Conservation (phyloP, 2,113 vertebrate genomes). For the Tympanuchus pallidicinctus region DNA sequence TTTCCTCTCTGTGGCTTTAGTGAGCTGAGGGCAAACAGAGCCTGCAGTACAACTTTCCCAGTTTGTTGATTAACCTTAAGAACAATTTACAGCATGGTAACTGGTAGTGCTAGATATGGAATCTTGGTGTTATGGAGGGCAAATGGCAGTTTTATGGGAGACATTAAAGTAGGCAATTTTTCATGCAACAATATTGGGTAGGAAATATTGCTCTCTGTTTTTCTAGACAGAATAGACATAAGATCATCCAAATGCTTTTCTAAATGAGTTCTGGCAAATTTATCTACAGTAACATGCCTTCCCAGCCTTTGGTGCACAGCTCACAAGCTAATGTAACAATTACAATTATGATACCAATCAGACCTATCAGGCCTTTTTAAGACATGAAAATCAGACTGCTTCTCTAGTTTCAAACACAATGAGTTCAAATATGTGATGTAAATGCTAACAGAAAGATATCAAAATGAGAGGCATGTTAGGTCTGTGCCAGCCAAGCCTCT, state of each 20-base stretch:
- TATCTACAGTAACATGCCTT: background rate
- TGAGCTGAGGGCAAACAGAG: background rate
- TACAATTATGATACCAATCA: background rate
- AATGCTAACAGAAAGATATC: background rate
- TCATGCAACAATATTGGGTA: background rate
- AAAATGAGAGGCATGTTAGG: background rate
- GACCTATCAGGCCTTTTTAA: slow-evolving; percentile 17
- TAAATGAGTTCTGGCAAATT: background rate
- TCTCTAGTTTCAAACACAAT: background rate
- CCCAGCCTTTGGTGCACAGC: background rate
- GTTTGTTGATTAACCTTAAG: background rate
- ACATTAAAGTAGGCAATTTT: background rate
- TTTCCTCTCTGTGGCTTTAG: background rate
- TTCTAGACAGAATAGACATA: background rate
- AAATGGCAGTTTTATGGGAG: background rate
- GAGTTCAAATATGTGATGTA: background rate
- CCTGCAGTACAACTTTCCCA: background rate
- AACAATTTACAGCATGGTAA: background rate
- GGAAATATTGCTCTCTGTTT: background rate
- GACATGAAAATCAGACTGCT: slow-evolving; percentile 9
- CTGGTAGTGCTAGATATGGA: background rate
- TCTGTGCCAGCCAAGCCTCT: background rate
- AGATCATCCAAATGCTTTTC: slow-evolving; percentile 7
- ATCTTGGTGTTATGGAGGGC: background rate
- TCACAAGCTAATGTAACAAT: background rate